These are phyloP conservation scores for Leptopilina drosophilae DNA, from an alignment of 2,888 invertebrate genomes.

Conservation along the genomic window DNA sequence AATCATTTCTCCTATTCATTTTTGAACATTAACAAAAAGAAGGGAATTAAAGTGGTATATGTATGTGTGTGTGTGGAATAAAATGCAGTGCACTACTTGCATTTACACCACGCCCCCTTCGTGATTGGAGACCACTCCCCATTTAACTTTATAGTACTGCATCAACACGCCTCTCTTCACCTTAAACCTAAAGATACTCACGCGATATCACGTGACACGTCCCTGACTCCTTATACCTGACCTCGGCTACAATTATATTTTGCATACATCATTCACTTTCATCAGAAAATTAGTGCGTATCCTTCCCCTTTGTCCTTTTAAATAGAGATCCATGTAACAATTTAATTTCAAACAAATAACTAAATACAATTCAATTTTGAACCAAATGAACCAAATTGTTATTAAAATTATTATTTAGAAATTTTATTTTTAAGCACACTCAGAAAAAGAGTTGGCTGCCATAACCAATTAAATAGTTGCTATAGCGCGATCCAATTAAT, in stretches of 20 bases:
- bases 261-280: not conserved
- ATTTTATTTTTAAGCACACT: too few species aligned
- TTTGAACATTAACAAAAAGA: not conserved
- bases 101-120: constrained; percentile 68
- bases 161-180: constrained; percentile 26
- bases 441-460: too few species aligned
- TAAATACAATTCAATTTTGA: too few species aligned
- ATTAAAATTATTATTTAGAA: too few species aligned
- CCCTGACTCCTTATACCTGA: not conserved
- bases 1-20: not conserved
- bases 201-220: constrained; percentile 23
- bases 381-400: too few species aligned
- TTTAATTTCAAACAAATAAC: too few species aligned
- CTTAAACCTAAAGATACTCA: constrained; percentile 30
- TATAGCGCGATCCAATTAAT: too few species aligned
- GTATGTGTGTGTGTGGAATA: not conserved
- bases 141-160: constrained; percentile 55
- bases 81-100: constrained; percentile 36
- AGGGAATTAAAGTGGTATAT: constrained; percentile 9
- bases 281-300: not conserved
- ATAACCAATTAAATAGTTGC: too few species aligned
- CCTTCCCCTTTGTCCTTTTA: not conserved
- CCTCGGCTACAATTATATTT: not conserved
- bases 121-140: constrained; percentile 71
- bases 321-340: not conserved